A percentile compares a stretch with the other conserved stretches of the same genome.
Evolutionary conservation across 2,797 vertebrate species (phyloP).

Genomic region (Distichodus sexfasciatus): DNA sequence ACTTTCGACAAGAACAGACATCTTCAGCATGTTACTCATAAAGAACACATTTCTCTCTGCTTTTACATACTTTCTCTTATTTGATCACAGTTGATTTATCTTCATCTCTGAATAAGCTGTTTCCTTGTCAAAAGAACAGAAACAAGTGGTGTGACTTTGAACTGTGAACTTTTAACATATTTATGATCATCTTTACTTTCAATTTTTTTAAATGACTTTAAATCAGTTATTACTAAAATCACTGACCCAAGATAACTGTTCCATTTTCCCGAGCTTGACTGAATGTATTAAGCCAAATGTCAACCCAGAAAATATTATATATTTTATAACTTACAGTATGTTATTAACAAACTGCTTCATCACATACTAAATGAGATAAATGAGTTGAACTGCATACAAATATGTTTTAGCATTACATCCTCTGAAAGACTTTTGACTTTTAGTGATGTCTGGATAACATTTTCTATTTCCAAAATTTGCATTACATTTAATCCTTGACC

Average conservation of each 20-base stretch:
- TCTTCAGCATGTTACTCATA: neutral
- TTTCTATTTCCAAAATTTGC: neutral
- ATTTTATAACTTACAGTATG: no score
- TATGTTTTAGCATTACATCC: neutral
- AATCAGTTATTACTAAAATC: neutral
- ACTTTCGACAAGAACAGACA: neutral
- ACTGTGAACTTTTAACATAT: neutral
- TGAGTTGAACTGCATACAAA: neutral
- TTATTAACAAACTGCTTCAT: no score
- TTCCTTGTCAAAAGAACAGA: neutral
- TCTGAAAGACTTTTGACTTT: neutral
- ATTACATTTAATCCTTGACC: neutral
- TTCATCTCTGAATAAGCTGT: neutral
- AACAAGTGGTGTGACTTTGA: neutral
- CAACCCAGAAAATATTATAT: no score
- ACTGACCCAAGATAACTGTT: neutral
- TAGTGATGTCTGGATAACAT: neutral
- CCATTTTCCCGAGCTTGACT: no score
- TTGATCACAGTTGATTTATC: neutral
- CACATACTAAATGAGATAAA: no score
- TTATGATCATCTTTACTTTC: neutral
- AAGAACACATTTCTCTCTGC: neutral
- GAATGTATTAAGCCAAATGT: no score
- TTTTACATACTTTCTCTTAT: neutral
- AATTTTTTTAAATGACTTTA: neutral